Conservation (phyloP, 2,888 invertebrate genomes). For the Chalcosyrphus nemorum region DNA sequence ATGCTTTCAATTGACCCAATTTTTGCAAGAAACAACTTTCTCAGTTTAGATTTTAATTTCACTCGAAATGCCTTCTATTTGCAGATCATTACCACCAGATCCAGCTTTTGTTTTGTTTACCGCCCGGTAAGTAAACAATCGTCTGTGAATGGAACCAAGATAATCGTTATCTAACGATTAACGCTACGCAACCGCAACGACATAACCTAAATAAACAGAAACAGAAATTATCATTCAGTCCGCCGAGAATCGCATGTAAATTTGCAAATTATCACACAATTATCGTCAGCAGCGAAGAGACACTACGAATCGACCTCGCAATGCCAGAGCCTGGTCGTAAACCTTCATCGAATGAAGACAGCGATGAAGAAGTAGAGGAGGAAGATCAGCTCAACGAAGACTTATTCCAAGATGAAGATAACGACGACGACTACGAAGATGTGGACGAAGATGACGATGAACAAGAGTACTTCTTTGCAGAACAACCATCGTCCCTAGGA, state of each 20-base stretch:
- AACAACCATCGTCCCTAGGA: conserved; percentile 25
- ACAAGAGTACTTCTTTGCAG: background rate
- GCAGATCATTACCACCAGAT: conserved; percentile 13
- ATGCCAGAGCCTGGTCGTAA: conserved; percentile 46
- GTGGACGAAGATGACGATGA: background rate
- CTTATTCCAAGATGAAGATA: conserved; percentile 2
- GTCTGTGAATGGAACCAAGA: conserved; percentile 14
- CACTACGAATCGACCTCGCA: conserved; percentile 33
- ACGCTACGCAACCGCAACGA: background rate
- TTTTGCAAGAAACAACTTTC: background rate
- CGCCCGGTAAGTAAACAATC: conserved; percentile 6
- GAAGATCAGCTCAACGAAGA: conserved; percentile 16
- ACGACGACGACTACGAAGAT: conserved; percentile 5
- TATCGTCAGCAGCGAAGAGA: conserved; percentile 5
- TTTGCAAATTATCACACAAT: conserved; percentile 28
- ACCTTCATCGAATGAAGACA: background rate
- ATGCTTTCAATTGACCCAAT: background rate
- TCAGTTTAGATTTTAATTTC: background rate
- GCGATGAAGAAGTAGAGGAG: background rate
- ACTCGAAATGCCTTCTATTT: background rate
- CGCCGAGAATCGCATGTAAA: conserved; percentile 18
- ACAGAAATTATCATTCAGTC: conserved; percentile 18
- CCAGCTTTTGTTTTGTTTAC: background rate
- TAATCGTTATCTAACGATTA: conserved; percentile 12
- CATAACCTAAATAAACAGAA: background rate